phyloP scores from a whole-genome alignment of 2,113 vertebrate genomes.

The Cynoglossus semilaevis region DNA sequence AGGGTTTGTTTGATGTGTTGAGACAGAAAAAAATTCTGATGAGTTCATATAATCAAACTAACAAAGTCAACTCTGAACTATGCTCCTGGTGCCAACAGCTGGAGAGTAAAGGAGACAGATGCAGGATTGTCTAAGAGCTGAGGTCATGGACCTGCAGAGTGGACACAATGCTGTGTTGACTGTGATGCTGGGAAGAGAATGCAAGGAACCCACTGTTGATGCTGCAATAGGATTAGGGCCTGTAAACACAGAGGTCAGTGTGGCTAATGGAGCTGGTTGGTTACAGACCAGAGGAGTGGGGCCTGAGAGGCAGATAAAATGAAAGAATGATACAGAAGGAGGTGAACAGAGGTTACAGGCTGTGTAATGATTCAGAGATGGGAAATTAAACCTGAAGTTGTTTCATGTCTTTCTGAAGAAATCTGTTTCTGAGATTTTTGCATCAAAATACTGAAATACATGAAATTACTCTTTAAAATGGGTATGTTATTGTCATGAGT shows the following conservation, averaged over 20 bases:
- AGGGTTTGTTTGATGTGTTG: not conserved
- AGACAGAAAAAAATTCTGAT: too few species aligned
- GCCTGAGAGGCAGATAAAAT: not conserved
- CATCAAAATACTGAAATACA: too few species aligned
- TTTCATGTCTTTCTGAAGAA: too few species aligned
- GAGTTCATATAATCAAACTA: not conserved
- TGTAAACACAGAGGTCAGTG: slow-evolving; percentile 29
- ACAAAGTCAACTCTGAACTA: not conserved
- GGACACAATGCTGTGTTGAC: slow-evolving; percentile 30
- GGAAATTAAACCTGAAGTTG: too few species aligned
- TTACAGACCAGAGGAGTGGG: slow-evolving; percentile 8
- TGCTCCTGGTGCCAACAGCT: slow-evolving; percentile 14
- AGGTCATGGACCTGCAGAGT: slow-evolving; percentile 44
- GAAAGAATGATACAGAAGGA: not conserved
- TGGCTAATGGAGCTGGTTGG: slow-evolving; percentile 56
- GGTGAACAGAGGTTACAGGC: not conserved
- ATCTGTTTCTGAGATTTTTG: too few species aligned
- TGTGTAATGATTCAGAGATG: too few species aligned
- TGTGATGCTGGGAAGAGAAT: slow-evolving; percentile 26
- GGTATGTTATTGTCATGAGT: too few species aligned
- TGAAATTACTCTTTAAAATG: too few species aligned
- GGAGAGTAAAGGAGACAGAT: slow-evolving; percentile 20
- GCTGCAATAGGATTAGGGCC: slow-evolving; percentile 43
- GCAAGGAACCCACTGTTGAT: slow-evolving; percentile 22
- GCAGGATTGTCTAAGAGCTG: slow-evolving; percentile 47